Evolutionary conservation across 2,113 vertebrate genomes (phyloP).

Genomic region (Panurus biarmicus): DNA sequence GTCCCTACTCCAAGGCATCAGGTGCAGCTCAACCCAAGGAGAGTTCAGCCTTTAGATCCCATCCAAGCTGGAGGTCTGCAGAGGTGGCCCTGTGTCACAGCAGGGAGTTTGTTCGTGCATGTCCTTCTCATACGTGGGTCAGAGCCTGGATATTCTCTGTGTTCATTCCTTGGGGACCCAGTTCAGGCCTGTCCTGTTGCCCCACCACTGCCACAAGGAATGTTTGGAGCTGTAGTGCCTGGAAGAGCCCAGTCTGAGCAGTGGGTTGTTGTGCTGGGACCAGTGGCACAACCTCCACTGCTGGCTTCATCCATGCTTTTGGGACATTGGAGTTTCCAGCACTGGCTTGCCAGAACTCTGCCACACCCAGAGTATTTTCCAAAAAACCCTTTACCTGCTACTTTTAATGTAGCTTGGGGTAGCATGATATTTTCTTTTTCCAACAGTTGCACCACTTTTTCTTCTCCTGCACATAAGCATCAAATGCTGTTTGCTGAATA

Average conservation of each 20-base stretch:
- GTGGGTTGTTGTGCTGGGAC: neutral
- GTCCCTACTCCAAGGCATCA: neutral
- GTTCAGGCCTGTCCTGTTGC: neutral
- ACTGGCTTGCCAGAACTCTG: neutral
- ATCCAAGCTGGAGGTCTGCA: neutral
- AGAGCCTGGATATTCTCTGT: neutral
- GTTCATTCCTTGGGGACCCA: neutral
- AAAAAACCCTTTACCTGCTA: neutral
- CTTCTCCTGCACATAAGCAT: neutral
- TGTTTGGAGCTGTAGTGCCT: neutral
- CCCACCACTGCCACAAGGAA: neutral
- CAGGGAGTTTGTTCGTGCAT: neutral
- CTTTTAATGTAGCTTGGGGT: neutral
- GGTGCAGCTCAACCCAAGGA: neutral
- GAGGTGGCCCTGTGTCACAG: neutral
- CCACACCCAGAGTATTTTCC: neutral
- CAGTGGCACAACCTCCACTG: neutral
- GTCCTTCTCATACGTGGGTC: neutral
- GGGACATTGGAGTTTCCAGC: neutral
- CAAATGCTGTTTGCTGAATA: slow-evolving; percentile 48
- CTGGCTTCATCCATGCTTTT: neutral
- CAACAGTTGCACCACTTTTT: neutral
- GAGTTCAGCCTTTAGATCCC: neutral
- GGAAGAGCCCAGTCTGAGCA: neutral
- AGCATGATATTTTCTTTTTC: neutral